These are phyloP conservation scores for Spondyliosoma cantharus DNA, from an alignment of 2,797 vertebrate species.

Conservation along the genomic window DNA sequence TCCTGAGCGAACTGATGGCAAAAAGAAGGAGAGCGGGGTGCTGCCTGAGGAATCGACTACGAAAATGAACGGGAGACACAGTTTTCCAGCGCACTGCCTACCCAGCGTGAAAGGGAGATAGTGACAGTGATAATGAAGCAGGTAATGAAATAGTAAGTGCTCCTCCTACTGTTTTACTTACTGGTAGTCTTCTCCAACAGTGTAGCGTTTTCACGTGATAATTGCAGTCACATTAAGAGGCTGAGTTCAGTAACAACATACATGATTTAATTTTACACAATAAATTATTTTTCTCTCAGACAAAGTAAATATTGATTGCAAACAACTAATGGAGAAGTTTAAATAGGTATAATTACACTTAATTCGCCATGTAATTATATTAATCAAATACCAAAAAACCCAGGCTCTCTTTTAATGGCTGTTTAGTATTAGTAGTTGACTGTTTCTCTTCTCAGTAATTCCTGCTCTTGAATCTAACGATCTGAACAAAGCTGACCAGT, in stretches of 20 bases:
- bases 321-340: constrained; percentile 24
- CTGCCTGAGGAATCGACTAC: constrained; percentile 62
- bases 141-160: constrained; percentile 55
- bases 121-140: constrained; percentile 73
- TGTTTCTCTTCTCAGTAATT: constrained; percentile 44
- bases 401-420: constrained; percentile 40
- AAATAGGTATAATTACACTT: constrained; percentile 40
- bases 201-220: constrained; percentile 6
- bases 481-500: constrained; percentile 48
- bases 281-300: not conserved
- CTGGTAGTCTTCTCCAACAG: not conserved
- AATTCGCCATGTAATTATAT: constrained; percentile 47
- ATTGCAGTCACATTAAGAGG: not conserved
- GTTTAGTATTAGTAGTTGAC: constrained; percentile 35
- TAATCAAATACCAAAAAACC: constrained; percentile 26
- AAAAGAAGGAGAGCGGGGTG: constrained; percentile 45
- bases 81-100: constrained; percentile 57
- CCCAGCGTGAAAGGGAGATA: constrained; percentile 72
- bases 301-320: constrained; percentile 16
- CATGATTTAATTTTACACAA: constrained; percentile 24
- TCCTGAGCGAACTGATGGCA: constrained; percentile 69
- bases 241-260: constrained; percentile 9
- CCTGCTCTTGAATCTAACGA: constrained; percentile 56
- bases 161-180: constrained; percentile 14
- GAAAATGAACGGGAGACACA: constrained; percentile 63